Percentiles rank a stretch among this genome's conserved stretches.
Conservation (phyloP, 2,113 vertebrate genomes). For the Miniopterus natalensis region DNA sequence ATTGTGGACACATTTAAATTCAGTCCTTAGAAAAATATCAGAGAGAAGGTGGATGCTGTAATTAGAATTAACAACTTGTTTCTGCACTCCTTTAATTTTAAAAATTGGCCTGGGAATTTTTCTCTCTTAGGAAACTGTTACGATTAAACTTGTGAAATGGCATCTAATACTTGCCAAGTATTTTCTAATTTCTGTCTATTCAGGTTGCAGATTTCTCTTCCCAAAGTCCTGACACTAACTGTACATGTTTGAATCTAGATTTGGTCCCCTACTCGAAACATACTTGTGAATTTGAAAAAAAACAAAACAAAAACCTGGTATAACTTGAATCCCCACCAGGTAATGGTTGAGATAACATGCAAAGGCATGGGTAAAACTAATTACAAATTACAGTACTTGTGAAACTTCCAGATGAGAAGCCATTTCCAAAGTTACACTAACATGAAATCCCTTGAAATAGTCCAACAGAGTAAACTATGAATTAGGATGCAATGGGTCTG, state of each 20-base stretch:
- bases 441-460: neutral
- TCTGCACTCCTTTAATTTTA: constrained; percentile 10
- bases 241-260: neutral
- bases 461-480: neutral
- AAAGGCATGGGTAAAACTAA: neutral
- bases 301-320: neutral
- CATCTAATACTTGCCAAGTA: constrained; percentile 26
- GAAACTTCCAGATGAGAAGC: constrained; percentile 3
- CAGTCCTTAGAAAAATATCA: neutral
- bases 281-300: neutral
- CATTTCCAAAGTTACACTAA: constrained; percentile 24
- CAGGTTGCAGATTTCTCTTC: neutral
- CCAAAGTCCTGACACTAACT: constrained; percentile 2
- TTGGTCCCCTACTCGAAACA: constrained; percentile 26
- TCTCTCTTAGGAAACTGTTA: constrained; percentile 25
- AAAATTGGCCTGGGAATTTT: constrained; percentile 7
- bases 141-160: neutral
- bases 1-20: neutral
- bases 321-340: neutral
- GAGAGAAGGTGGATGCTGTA: neutral
- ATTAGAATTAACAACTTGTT: neutral
- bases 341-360: neutral
- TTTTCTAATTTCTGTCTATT: constrained; percentile 45
- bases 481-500: neutral
- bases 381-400: neutral